A percentile compares a stretch with the other conserved stretches of the same genome.
Conservation (phyloP, 2,113 vertebrate genomes). For the Limnothrissa miodon region DNA sequence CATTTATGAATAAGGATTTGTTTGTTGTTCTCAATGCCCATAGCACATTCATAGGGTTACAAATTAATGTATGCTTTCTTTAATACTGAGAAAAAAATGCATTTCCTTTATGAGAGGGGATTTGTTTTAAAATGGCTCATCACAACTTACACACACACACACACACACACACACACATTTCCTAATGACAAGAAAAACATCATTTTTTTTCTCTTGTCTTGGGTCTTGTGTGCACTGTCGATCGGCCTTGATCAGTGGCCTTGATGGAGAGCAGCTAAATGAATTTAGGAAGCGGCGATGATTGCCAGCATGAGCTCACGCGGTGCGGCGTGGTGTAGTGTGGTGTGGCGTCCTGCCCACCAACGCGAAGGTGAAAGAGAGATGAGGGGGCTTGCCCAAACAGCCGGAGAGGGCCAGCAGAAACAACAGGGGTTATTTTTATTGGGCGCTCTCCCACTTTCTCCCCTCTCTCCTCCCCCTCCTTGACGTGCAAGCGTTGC, state of each 20-base stretch:
- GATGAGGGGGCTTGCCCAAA: slow-evolving; percentile 41
- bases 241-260: slow-evolving; percentile 26
- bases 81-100: neutral
- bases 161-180: slow-evolving; percentile 4
- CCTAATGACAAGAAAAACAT: neutral
- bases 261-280: slow-evolving; percentile 37
- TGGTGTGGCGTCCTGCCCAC: too few species aligned
- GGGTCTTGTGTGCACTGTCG: slow-evolving; percentile 15
- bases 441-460: slow-evolving; percentile 53
- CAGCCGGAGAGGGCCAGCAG: slow-evolving; percentile 53
- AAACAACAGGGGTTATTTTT: slow-evolving; percentile 65
- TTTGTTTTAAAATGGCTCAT: neutral
- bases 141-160: slow-evolving; percentile 17
- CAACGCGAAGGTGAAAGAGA: slow-evolving; percentile 44
- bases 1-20: neutral
- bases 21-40: neutral
- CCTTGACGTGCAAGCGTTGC: slow-evolving; percentile 35
- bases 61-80: neutral
- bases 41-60: neutral
- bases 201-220: slow-evolving; percentile 10
- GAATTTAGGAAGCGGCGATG: slow-evolving; percentile 34
- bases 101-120: neutral
- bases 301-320: slow-evolving; percentile 32
- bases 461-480: neutral
- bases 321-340: too few species aligned